Conservation (phyloP, 2,113 vertebrate species). For the Dolichotis patagonum region DNA sequence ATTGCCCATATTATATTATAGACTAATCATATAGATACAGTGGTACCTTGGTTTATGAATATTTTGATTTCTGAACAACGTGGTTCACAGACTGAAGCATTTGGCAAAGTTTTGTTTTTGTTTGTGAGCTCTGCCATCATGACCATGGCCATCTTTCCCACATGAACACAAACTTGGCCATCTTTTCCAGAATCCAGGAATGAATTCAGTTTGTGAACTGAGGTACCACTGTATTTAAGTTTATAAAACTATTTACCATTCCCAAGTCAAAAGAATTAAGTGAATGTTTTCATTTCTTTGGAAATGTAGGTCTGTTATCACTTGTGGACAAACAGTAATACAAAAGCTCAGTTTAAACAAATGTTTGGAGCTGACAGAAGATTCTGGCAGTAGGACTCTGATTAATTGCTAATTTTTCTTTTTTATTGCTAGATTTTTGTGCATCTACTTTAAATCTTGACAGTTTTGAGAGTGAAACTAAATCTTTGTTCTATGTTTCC, state of each 20-base stretch:
- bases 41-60: background rate
- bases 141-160: background rate
- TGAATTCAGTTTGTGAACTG: background rate
- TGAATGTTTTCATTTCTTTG: background rate
- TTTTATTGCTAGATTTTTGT: slow-evolving; percentile 13
- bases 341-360: background rate
- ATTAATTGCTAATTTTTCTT: slow-evolving; percentile 25
- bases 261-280: background rate
- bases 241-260: slow-evolving; percentile 5
- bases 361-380: background rate
- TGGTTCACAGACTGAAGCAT: background rate
- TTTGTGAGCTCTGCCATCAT: background rate
- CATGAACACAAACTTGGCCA: background rate
- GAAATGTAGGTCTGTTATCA: background rate
- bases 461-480: slow-evolving; percentile 22
- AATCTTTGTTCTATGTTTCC: background rate
- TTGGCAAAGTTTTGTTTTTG: background rate
- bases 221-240: background rate
- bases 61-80: no score
- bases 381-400: background rate
- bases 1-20: background rate
- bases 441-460: slow-evolving; percentile 48
- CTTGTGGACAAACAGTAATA: background rate
- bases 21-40: background rate
- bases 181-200: background rate